Conservation (phyloP, 2,113 vertebrate genomes). For the Sitta europaea region DNA sequence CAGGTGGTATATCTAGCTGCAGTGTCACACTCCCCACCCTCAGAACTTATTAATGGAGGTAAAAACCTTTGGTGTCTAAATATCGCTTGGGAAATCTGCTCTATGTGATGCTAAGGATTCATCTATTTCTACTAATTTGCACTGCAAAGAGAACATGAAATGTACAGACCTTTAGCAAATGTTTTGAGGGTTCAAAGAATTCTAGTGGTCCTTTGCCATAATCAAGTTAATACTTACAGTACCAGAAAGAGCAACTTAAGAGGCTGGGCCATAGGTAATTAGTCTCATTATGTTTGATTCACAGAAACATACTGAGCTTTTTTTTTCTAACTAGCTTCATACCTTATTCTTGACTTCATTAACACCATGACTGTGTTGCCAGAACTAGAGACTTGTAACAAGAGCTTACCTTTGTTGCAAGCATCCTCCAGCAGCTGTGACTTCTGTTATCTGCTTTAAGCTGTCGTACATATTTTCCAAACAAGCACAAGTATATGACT, state of each 20-base stretch:
- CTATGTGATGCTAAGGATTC: background rate
- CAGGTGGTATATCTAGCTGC: background rate
- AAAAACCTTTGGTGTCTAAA: background rate
- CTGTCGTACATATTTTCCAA: background rate
- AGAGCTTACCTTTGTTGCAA: background rate
- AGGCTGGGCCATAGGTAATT: background rate
- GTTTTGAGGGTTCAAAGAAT: background rate
- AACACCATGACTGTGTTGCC: background rate
- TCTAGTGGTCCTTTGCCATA: background rate
- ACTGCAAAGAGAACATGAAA: background rate
- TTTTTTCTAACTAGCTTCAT: background rate
- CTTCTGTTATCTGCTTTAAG: background rate
- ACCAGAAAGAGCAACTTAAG: background rate
- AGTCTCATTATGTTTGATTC: background rate
- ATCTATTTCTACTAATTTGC: background rate
- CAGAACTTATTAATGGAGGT: background rate
- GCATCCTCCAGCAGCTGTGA: background rate
- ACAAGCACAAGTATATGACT: background rate
- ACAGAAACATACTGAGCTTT: background rate
- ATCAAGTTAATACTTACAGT: background rate
- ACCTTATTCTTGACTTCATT: background rate
- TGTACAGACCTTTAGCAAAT: background rate
- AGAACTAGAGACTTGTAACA: background rate
- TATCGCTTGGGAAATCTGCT: background rate
- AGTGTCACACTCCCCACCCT: accelerated